A percentile compares a stretch with the other conserved stretches of the same genome.
These are phyloP conservation scores for Drosophila suzukii DNA, from an alignment of 1,140 invertebrate species.

Conservation along the genomic window DNA sequence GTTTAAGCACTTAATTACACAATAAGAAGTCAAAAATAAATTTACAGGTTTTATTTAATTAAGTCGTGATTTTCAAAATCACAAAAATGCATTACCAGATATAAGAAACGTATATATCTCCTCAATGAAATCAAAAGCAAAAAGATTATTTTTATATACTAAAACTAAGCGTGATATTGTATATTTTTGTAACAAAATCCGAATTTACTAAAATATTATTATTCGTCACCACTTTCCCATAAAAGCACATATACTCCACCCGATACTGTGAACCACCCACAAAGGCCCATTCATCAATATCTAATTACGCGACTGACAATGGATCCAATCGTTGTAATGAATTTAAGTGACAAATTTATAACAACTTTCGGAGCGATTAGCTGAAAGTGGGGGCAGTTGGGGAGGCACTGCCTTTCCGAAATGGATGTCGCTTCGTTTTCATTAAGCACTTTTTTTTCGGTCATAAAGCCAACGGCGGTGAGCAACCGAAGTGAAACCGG, in stretches of 20 bases:
- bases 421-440: constrained; percentile 51
- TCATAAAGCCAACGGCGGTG: constrained; percentile 55
- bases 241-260: background rate
- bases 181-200: background rate
- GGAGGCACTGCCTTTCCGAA: background rate
- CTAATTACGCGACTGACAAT: constrained; percentile 61
- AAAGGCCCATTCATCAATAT: constrained; percentile 53
- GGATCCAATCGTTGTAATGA: constrained; percentile 37
- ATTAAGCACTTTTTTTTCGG: constrained; percentile 58
- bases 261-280: constrained; percentile 14
- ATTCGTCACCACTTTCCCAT: background rate
- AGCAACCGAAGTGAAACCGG: constrained; percentile 61
- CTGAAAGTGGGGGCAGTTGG: constrained; percentile 18
- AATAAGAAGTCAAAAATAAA: background rate
- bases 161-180: background rate
- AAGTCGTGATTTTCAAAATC: background rate
- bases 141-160: too few species aligned
- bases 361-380: constrained; percentile 47
- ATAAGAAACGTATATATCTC: background rate
- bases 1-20: background rate
- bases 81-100: too few species aligned
- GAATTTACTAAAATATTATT: background rate
- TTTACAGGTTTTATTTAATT: background rate
- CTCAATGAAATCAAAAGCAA: too few species aligned
- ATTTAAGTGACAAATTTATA: constrained; percentile 60